Conservation (phyloP, 2,797 vertebrate species). For the Myotis vivesi region DNA sequence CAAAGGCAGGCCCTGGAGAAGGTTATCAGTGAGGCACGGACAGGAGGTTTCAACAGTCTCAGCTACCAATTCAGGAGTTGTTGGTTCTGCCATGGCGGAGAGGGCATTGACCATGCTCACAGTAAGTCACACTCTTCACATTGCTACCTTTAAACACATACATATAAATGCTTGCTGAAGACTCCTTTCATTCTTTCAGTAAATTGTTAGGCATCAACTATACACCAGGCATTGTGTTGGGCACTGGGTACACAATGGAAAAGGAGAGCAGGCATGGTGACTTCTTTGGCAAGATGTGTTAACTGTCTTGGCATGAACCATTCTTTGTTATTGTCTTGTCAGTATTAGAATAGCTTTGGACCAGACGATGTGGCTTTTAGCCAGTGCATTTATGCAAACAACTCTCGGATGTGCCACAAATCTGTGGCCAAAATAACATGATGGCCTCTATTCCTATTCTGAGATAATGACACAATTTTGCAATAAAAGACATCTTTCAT, state of each 20-base stretch:
- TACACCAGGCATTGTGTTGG: neutral
- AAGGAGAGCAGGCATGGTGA: neutral
- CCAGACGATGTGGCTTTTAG: conserved; percentile 7
- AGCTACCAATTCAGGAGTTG: neutral
- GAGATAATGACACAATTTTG: conserved; percentile 38
- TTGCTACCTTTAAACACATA: conserved; percentile 3
- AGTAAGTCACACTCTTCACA: neutral
- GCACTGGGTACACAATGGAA: neutral
- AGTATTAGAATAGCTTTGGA: conserved; percentile 29
- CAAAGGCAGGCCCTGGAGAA: neutral
- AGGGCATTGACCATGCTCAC: neutral
- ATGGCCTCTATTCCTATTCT: conserved; percentile 13
- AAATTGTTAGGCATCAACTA: neutral
- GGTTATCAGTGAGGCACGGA: neutral
- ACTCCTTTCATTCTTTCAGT: neutral
- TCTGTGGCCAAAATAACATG: conserved; percentile 21
- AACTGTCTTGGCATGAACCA: neutral
- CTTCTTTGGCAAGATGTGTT: neutral
- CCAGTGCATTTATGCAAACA: conserved; percentile 34
- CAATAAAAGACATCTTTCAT: conserved; percentile 14
- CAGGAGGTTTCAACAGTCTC: neutral
- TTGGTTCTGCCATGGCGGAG: neutral
- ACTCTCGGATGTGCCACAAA: neutral
- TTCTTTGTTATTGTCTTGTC: conserved; percentile 46
- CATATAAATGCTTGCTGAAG: neutral